These are phyloP conservation scores for Sitobion miscanthi DNA, from an alignment of 1,140 invertebrate species.

Conservation along the genomic window DNA sequence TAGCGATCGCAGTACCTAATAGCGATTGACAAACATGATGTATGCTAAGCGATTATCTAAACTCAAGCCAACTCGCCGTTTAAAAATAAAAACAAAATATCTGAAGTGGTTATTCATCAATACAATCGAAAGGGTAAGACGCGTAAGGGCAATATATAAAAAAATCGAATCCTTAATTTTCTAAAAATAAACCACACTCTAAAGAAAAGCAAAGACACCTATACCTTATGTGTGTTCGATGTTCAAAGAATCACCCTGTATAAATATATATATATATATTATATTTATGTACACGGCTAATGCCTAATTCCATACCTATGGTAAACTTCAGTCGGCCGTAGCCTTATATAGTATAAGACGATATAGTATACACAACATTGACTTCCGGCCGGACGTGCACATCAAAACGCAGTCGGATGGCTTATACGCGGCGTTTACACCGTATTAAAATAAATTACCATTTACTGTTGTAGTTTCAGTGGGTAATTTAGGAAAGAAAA, in stretches of 20 bases:
- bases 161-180: not conserved
- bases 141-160: not conserved
- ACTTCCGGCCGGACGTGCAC: not conserved
- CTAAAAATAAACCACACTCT: not conserved
- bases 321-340: not conserved
- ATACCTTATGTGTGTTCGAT: no score
- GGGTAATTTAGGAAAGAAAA: not conserved
- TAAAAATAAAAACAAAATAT: not conserved
- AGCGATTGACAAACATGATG: no score
- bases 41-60: no score
- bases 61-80: no score
- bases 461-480: not conserved
- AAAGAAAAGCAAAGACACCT: not conserved
- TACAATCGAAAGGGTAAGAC: not conserved
- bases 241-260: not conserved
- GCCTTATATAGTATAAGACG: not conserved
- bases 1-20: no score
- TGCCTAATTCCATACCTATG: not conserved
- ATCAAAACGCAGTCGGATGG: not conserved
- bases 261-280: not conserved
- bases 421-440: not conserved
- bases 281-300: not conserved
- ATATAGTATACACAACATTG: not conserved
- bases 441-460: not conserved
- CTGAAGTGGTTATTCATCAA: not conserved